Evolutionary conservation across 37 sponge, comb jelly and placozoan species (phyloP).

Genomic region (Lycopodina hypogea): DNA sequence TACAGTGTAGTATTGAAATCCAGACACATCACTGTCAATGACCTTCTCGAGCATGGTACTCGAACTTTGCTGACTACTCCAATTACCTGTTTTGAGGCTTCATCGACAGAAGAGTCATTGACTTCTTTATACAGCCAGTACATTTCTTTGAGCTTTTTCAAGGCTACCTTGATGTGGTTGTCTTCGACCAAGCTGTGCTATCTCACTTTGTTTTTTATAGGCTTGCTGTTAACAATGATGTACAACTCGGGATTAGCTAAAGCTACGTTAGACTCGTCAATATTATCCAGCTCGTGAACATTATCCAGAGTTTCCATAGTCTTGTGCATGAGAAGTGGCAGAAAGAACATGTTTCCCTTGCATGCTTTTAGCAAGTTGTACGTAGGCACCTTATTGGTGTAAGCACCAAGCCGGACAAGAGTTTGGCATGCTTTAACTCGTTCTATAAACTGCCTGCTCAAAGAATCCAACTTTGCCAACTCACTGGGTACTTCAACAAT

Average conservation of each 20-base stretch:
- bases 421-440: conserved; percentile 61
- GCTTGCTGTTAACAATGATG: conserved; percentile 40
- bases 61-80: conserved; percentile 25
- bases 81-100: conserved; percentile 37
- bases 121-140: conserved; percentile 64
- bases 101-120: conserved; percentile 33
- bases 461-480: conserved; percentile 31
- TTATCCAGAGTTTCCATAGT: conserved; percentile 46
- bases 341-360: conserved; percentile 49
- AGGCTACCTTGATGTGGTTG: conserved; percentile 26
- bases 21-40: conserved; percentile 22
- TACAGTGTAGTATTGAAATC: conserved; percentile 53
- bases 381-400: conserved; percentile 46
- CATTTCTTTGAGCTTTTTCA: conserved; percentile 28
- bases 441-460: conserved; percentile 55
- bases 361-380: conserved; percentile 48
- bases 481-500: conserved; percentile 41
- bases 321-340: conserved; percentile 45
- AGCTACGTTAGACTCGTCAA: not conserved
- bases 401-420: conserved; percentile 49
- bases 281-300: not conserved
- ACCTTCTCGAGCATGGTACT: conserved; percentile 49
- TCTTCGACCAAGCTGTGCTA: conserved; percentile 44
- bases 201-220: conserved; percentile 36
- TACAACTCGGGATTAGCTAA: conserved; percentile 38